Base-by-base conservation (phyloP, 2,797 vertebrate genomes). In the Sebastes diaconus region DNA sequence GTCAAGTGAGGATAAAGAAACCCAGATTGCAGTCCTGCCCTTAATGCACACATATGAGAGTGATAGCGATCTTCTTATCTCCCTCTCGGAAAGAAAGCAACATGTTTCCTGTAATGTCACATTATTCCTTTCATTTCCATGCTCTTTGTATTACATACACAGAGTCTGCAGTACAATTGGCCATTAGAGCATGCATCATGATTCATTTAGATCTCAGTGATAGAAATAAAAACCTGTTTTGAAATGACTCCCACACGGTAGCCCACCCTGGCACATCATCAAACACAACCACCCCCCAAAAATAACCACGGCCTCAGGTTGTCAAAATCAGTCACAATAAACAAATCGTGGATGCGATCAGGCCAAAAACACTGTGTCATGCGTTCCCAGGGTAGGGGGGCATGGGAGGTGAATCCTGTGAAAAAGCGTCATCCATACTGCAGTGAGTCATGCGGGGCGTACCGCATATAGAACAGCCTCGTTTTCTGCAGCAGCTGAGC, bases 381-480 rank as follows among this genome's bases (percentile, higher is more conserved):
- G 77, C 36, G 2, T 64, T 68, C 73, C 55, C 85, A 68, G 69
- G 65, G 24, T 20, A 6, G 39, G 81, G 79, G 80, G 46, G 79
- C 61, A 6, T 73, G 8, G 54, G 84, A 83, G 86, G 88, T 87
- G 88, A 89, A 52, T 64, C 69, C 61, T 65, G n/a, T 34, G 46
- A 24, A 52, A 59, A 58, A 32, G 83, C 84, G 1, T 78, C 83
- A 73, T 86, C 85, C 68, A 60, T 80, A 81, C 86, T 83, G 88
- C 89, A 76, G 85, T 84, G 91, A 90, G 42, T 92, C 86, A 85
- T 8, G 1, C 63, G 46, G 36, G 46, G 54, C 73, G 8, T 12
- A 2, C 60, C 65, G 57, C 84, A 88, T 90, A 90, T 87, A 90
- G 87, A 88, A 57, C 73, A 77, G 81, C 12, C 70, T 68, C 24